A percentile compares a stretch with the other conserved stretches of the same genome.
Conservation (phyloP, 2,797 vertebrate genomes). For the Adrianichthys oophorus region DNA sequence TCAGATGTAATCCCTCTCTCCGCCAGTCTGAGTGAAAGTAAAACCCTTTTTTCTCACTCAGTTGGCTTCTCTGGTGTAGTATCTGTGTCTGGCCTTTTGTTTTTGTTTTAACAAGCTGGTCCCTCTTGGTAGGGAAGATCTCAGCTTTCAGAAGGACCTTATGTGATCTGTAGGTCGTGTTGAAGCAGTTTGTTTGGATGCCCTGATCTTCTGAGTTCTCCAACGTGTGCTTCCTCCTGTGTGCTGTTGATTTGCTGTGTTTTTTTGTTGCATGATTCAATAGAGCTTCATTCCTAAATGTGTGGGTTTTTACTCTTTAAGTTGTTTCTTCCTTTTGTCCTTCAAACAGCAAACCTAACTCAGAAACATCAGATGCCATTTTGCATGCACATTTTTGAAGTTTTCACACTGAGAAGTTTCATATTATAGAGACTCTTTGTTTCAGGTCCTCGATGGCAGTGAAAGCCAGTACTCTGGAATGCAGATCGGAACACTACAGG, state of each 20-base stretch:
- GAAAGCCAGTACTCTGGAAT: conserved; percentile 91
- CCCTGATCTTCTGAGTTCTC: conserved; percentile 44
- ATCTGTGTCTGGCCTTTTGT: too few relatives aligned
- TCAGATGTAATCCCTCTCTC: too few relatives aligned
- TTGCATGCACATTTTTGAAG: conserved; percentile 32
- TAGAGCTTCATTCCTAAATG: conserved; percentile 2
- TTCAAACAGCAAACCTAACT: conserved; percentile 33
- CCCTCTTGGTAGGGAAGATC: background rate
- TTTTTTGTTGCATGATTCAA: conserved; percentile 55
- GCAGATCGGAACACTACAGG: conserved; percentile 89
- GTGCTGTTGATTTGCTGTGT: conserved; percentile 42
- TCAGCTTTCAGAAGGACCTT: background rate
- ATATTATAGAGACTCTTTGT: conserved; percentile 28
- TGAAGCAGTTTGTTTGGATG: conserved; percentile 22
- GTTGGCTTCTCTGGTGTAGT: too few relatives aligned
- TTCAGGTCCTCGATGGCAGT: conserved; percentile 89
- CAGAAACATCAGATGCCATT: background rate
- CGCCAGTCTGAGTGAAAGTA: too few relatives aligned
- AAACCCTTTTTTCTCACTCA: too few relatives aligned
- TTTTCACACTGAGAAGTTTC: conserved; percentile 12
- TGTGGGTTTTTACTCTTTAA: background rate
- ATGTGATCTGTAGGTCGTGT: background rate
- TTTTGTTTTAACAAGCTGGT: background rate
- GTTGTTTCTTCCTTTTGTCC: conserved; percentile 29
- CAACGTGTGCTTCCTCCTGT: conserved; percentile 39